Conservation (phyloP, 2,113 vertebrate species). For the Pedetes capensis region DNA sequence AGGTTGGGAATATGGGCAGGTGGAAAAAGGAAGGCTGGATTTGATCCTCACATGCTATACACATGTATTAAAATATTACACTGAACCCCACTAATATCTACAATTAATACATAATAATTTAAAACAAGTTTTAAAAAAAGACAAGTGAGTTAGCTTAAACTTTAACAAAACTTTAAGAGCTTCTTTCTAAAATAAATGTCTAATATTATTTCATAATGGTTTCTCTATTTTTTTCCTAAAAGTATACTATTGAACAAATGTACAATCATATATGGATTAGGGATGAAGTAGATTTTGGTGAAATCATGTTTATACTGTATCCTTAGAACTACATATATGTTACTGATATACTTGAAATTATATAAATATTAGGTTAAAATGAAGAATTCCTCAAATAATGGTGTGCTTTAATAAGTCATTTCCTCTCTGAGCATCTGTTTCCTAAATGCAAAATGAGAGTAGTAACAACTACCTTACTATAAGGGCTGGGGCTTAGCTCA, state of each 20-base stretch:
- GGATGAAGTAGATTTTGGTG: not conserved
- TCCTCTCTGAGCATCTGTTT: not conserved
- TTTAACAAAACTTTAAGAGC: not conserved
- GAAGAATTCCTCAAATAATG: conserved; percentile 1
- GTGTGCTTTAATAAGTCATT: conserved; percentile 4
- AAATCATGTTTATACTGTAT: not conserved
- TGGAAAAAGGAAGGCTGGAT: not conserved
- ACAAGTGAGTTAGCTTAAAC: conserved; percentile 21
- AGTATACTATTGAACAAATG: conserved; percentile 15
- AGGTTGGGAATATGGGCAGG: not conserved
- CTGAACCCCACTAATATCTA: not conserved
- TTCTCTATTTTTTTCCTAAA: not conserved
- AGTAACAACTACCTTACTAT: not conserved
- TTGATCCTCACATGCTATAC: not conserved
- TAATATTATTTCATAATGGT: not conserved
- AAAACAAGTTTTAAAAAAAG: not conserved
- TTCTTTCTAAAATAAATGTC: not conserved
- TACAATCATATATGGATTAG: not conserved
- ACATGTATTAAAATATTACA: not conserved
- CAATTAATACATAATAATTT: not conserved
- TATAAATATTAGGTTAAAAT: not conserved
- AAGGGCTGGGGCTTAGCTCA: no score
- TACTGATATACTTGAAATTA: not conserved
- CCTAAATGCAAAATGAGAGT: not conserved
- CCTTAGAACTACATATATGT: not conserved